Base-by-base conservation (phyloP, 1,140 invertebrate genomes). In the Heterodera carotae region DNA sequence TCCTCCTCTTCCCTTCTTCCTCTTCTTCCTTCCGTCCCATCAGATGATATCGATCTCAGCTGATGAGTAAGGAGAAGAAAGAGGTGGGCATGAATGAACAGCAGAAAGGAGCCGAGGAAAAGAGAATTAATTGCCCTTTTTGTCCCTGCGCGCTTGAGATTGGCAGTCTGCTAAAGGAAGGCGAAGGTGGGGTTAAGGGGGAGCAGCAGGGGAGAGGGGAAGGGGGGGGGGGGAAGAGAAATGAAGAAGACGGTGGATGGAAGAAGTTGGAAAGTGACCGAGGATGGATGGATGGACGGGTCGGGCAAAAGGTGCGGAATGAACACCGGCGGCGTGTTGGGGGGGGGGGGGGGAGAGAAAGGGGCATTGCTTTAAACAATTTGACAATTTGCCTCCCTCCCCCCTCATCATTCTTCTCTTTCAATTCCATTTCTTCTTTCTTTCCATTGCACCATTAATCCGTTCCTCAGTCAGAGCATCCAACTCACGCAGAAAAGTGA, bases 71-170 rank as follows among this genome's bases (percentile, higher is more conserved):
- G 48, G 18, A 18, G 22, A 53, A 53, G 48, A n/a, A n/a, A n/a
- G n/a, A n/a, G 48, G 48, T 53, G 48, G 48, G 48, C 48, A 53
- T 53, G 48, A 53, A 53, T 53, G 48, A 53, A 53, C 48, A n/a
- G n/a, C n/a, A 53, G 48, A 53, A 53, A 53, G 48, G 48, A 53
- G 15, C 48, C 48, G 48, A 53, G 48, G 25, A n/a, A n/a, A n/a
- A 31, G 62, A 66, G 62, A 66, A 66, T 66, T 66, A 66, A 66
- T 66, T 66, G 62, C 33, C 62, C 62, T 66, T 66, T 66, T 34
- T 66, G 62, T 34, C 62, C 62, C 27, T 66, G 62, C 62, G 27
- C 48, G 62, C 62, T 66, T 66, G 62, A 66, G 48, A 53, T 53
- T 15, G 48, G 12, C 12, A 53, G 48, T 53, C 48, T 53, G 48